A percentile compares a stretch with the other conserved stretches of the same genome.
phyloP scores from a whole-genome alignment of 2,888 invertebrate species.

The Xestoiulus laeticollis region DNA sequence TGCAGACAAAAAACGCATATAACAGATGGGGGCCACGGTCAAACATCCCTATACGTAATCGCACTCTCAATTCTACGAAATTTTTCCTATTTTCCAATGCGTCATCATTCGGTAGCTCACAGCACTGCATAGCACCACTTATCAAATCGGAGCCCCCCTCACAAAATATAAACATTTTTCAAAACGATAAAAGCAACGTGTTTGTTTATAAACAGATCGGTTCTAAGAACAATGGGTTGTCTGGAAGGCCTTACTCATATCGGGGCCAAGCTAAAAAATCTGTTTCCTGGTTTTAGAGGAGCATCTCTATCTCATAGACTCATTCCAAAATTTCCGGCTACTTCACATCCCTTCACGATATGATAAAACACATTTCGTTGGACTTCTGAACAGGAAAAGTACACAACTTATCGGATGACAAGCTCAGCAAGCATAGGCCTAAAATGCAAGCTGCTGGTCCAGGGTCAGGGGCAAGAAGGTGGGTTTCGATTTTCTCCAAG shows the following conservation, averaged over 20 bases:
- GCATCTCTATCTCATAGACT: background rate
- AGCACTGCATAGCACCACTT: background rate
- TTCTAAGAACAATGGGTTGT: background rate
- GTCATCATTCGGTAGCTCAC: background rate
- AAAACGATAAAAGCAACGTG: background rate
- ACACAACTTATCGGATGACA: background rate
- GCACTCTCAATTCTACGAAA: background rate
- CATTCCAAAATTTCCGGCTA: background rate
- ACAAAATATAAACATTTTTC: background rate
- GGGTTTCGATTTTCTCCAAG: background rate
- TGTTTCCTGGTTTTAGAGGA: background rate
- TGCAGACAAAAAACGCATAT: background rate
- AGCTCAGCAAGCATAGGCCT: background rate
- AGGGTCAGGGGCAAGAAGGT: background rate
- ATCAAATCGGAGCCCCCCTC: background rate
- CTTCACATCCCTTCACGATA: too few species aligned
- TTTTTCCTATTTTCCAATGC: background rate
- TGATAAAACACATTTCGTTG: too few species aligned
- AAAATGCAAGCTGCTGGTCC: background rate
- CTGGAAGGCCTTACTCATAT: background rate
- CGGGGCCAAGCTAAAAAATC: background rate
- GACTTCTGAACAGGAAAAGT: background rate
- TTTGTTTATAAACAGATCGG: background rate
- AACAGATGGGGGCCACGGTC: slow-evolving; percentile 18
- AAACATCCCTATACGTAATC: background rate